Evolutionary conservation across 1,140 invertebrate genomes (phyloP).

Genomic region (Drosophila nannoptera): DNA sequence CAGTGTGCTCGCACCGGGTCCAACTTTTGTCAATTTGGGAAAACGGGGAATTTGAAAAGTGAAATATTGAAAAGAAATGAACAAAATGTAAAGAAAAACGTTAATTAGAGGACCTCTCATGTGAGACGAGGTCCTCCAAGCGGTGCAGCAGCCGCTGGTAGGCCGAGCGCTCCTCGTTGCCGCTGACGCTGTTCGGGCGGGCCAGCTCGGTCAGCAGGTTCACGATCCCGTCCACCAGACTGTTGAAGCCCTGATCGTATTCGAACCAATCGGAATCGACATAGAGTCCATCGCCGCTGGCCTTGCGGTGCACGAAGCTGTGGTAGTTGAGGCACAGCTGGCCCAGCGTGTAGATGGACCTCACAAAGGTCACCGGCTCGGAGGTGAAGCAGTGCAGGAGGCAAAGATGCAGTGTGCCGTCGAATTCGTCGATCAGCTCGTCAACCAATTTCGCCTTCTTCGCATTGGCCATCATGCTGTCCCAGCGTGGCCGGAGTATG

Average conservation of each 20-base stretch:
- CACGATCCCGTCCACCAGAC: constrained; percentile 36
- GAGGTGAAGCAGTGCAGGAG: constrained; percentile 34
- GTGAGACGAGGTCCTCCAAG: too few relatives aligned
- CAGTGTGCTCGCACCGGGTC: too few relatives aligned
- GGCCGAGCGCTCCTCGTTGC: constrained; percentile 20
- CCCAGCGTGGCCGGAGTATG: constrained; percentile 44
- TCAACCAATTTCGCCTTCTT: constrained; percentile 40
- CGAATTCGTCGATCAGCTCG: constrained; percentile 32
- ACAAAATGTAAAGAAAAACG: not conserved
- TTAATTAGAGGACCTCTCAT: too few relatives aligned
- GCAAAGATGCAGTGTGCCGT: constrained; percentile 30
- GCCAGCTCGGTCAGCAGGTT: constrained; percentile 43
- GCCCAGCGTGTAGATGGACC: constrained; percentile 49
- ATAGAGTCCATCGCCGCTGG: not conserved
- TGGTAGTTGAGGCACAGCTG: constrained; percentile 58
- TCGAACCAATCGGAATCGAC: constrained; percentile 19
- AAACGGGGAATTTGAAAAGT: not conserved
- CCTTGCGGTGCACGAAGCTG: constrained; percentile 20
- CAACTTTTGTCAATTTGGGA: too few relatives aligned
- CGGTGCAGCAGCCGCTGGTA: constrained; percentile 46
- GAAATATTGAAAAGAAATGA: not conserved
- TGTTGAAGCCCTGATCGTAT: constrained; percentile 44
- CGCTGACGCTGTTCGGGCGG: not conserved
- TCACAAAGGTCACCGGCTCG: constrained; percentile 36
- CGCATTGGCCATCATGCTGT: constrained; percentile 4